Base-by-base conservation (phyloP, 2,113 vertebrate genomes). In the Platysternon megacephalum region DNA sequence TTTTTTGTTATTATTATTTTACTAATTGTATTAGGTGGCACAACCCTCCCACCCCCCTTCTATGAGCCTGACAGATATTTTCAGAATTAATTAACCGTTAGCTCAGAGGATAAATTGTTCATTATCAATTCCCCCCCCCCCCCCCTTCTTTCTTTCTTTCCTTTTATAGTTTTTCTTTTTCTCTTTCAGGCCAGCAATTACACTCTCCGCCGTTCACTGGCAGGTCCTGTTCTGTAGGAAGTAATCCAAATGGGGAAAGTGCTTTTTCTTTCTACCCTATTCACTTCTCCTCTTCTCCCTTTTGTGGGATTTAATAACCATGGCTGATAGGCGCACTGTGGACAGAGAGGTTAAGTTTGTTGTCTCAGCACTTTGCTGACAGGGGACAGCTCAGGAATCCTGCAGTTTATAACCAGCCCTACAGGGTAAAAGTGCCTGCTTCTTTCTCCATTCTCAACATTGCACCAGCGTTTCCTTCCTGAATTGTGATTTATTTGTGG, bases 51-150 rank as follows among this genome's bases (percentile, higher is more conserved):
- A 79, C 91, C 74, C 72, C 81, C 94, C 79, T 97, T 72, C 97
- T 98, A 98, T 98, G 98, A 98, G 94, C 97, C 97, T 98, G 98
- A 98, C 98, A 98, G 98, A 98, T 98, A 98, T 98, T 98, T 98
- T 98, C 98, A 98, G 98, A 98, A 98, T 98, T 98, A 98, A 98
- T 98, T 98, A 98, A 98, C 98, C 97, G 98, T 98, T 98, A 98
- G 98, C 98, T 98, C 98, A 98, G 98, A 98, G 98, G 98, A 98
- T 98, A 98, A 98, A 98, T 98, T 98, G 98, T 98, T 98, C 98
- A 98, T 98, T 98, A 98, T 98, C 98, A 98, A 97, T 98, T 96
- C n/a, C n/a, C n/a, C n/a, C n/a, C n/a, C n/a, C n/a, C n/a, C n/a
- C n/a, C n/a, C 91, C 80, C 87, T 58, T 72, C 97, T 91, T 97